Conservation (phyloP, 2,888 invertebrate genomes). For the Alloscopus bannaensis region DNA sequence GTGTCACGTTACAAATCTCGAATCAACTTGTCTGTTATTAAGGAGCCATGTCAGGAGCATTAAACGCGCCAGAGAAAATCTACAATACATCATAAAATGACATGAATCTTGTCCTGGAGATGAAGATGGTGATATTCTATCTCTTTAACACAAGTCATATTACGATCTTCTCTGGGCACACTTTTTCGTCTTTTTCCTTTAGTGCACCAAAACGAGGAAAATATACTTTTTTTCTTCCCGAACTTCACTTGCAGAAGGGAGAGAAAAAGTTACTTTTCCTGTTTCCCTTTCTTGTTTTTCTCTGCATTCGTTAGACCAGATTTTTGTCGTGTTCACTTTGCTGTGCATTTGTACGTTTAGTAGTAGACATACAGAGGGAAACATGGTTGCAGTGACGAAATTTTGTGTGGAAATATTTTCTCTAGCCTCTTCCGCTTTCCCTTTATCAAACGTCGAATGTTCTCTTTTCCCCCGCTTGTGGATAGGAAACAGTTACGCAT, state of each 20-base stretch:
- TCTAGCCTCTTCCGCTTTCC: conserved; percentile 12
- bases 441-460: conserved; percentile 26
- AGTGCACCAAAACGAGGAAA: neutral
- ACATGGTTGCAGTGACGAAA: too few relatives aligned
- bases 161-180: neutral
- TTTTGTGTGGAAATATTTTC: too few relatives aligned
- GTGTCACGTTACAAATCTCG: conserved; percentile 51
- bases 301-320: neutral
- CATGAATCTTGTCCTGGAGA: conserved; percentile 27
- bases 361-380: too few relatives aligned
- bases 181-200: too few relatives aligned
- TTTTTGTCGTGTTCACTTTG: conserved; percentile 1
- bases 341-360: too few relatives aligned
- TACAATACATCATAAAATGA: conserved; percentile 30
- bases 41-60: conserved; percentile 42
- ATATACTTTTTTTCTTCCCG: neutral
- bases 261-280: conserved; percentile 35
- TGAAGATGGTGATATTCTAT: conserved; percentile 35
- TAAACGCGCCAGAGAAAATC: conserved; percentile 17
- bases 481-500: conserved; percentile 26
- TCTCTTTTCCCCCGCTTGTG: neutral
- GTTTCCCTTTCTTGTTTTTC: conserved; percentile 21
- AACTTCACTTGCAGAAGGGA: neutral
- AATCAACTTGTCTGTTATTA: conserved; percentile 47
- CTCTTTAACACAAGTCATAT: neutral